A percentile compares a stretch with the other conserved stretches of the same genome.
These are phyloP conservation scores for Trogon melanurus DNA, from an alignment of 2,113 vertebrate species.

Conservation along the genomic window DNA sequence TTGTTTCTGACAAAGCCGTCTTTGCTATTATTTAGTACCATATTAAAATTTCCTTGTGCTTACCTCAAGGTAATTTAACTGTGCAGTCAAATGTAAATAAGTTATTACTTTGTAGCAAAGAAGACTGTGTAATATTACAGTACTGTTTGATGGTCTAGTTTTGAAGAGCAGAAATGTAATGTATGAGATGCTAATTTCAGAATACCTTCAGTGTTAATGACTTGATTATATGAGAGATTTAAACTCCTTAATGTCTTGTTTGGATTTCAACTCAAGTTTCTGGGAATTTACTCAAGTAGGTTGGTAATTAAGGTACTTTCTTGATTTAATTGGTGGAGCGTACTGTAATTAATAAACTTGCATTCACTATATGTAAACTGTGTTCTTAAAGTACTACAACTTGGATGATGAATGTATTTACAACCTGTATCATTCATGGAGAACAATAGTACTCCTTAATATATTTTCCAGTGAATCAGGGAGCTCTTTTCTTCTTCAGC, in stretches of 20 bases:
- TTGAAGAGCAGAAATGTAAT: neutral
- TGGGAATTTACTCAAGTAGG: neutral
- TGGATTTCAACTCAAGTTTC: conserved; percentile 8
- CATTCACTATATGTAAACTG: neutral
- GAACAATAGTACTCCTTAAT: conserved; percentile 43
- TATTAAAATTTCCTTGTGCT: conserved; percentile 34
- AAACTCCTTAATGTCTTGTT: conserved; percentile 13
- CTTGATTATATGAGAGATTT: conserved; percentile 5
- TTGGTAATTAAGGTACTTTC: conserved; percentile 14
- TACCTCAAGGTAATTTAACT: conserved; percentile 57
- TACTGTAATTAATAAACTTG: conserved; percentile 27
- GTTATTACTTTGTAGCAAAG: conserved; percentile 10
- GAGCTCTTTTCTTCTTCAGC: neutral
- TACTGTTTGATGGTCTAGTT: neutral
- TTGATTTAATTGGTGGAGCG: neutral
- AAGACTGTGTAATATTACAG: neutral
- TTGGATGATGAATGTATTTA: conserved; percentile 36
- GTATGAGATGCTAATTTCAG: conserved; percentile 5
- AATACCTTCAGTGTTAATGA: conserved; percentile 6
- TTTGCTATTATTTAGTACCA: conserved; percentile 53
- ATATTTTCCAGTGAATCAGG: conserved; percentile 33
- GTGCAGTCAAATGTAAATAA: conserved; percentile 54
- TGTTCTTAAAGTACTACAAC: neutral
- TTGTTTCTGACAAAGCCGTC: conserved; percentile 45
- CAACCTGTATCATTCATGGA: conserved; percentile 31